Base-by-base conservation (phyloP, 1,140 invertebrate species). In the Colletes gigas region DNA sequence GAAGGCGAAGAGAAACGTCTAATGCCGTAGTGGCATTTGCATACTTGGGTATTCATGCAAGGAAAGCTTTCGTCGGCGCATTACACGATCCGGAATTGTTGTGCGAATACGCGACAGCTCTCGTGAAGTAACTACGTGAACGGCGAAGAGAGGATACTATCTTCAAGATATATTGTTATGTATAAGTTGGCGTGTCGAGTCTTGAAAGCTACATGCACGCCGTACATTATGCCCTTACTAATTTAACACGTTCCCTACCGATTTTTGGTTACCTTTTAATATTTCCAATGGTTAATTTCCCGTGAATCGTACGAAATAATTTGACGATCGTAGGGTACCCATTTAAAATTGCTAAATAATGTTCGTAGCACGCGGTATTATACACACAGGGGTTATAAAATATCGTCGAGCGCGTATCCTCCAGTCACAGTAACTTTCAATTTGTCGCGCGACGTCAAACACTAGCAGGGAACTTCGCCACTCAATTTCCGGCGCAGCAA, bases 31-130 rank as follows among this genome's bases (percentile, higher is more conserved):
- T 65, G 86, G 77, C 73, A 88, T 88, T 88, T 88, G 86, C 86
- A 88, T 88, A 88, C 80, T 88, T 85, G 83, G 73, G 80, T 88
- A 88, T 88, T 88, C 86, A 88, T 88, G 86, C 81, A 83, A 74
- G 70, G 83, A 83, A 88, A 88, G 86, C 86, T 87, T 88, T 87
- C 86, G 67, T 75, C 73, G 66, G 69, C 76, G 84, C 86, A 88
- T 88, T 88, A 87, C 83, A 87, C 74, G 83, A 88, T 87, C 86
- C 73, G 73, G 77, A 80, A 88, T 88, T 87, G 86, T 87, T 87
- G 74, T 78, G 76, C 73, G 85, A 86, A 83, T 86, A 86, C 84
- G 80, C 74, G 69, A 82, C 83, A 78, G 47, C 68, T 60, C 68
- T 81, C 59, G 50, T 55, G 71, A 85, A 83, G 69, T 73, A 78